Evolutionary conservation across 1,140 invertebrate genomes (phyloP), one percentile per base, ranked within the genome.

Genomic region (Macrostomum lignano): DNA sequence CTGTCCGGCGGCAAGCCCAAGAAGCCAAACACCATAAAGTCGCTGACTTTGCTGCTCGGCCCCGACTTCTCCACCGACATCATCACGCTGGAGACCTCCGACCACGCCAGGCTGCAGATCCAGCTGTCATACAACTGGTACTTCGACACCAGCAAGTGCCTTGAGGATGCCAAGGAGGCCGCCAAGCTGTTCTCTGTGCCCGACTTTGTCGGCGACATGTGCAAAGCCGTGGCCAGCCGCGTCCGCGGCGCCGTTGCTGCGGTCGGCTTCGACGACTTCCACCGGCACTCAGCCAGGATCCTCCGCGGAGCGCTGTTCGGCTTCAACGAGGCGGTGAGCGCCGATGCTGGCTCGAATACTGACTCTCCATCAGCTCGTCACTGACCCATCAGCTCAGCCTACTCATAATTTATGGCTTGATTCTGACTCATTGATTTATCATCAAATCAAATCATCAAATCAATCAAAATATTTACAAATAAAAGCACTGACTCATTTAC

Each of bases 281-380:
- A 54, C 38, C 38, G 44, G 21, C 60, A 62, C 36, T 64, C 61
- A 11, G 60, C 62, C 7, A 48, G 50, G 31, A 61, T 64, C 24
- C 64, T 64, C 37, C 47, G 58, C 11, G 42, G 50, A 0, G 53
- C 62, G 26, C 61, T 64, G 19, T 64, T 64, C 49, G 62, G 62
- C n/a, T 33, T 57, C 19, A 60, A 63, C 42, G 56, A n/a, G n/a
- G n/a, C n/a, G n/a, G n/a, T n/a, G n/a, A n/a, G n/a, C n/a, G n/a
- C n/a, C n/a, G n/a, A n/a, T n/a, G n/a, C n/a, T n/a, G n/a, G n/a
- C n/a, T n/a, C n/a, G n/a, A n/a, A n/a, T n/a, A n/a, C n/a, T n/a
- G n/a, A n/a, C n/a, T n/a, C n/a, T n/a, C n/a, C n/a, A n/a, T n/a
- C n/a, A n/a, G n/a, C n/a, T n/a, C n/a, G n/a, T n/a, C n/a, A n/a